Conservation (phyloP, 1,140 invertebrate genomes). For the Harlomillsia oculata region DNA sequence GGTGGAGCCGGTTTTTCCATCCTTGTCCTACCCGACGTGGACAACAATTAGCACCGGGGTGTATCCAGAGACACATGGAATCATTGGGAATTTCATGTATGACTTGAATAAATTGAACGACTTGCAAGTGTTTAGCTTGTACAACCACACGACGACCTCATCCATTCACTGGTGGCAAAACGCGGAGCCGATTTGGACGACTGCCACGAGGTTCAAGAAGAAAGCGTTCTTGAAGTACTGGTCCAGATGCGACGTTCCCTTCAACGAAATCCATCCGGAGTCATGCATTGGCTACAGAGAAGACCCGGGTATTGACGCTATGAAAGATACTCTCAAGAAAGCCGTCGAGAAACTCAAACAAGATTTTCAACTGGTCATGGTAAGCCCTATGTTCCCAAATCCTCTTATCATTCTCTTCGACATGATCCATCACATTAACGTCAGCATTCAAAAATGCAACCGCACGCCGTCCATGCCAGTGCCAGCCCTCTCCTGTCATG, state of each 20-base stretch:
- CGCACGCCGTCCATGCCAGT: too few relatives aligned
- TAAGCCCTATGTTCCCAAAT: constrained; percentile 1
- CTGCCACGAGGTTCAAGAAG: constrained; percentile 37
- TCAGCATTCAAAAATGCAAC: too few relatives aligned
- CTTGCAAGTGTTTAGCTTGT: constrained; percentile 34
- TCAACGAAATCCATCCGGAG: constrained; percentile 38
- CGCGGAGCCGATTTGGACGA: constrained; percentile 42
- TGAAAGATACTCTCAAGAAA: constrained; percentile 14
- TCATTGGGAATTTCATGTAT: constrained; percentile 42
- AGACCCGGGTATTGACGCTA: constrained; percentile 5
- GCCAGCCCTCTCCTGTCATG: too few relatives aligned
- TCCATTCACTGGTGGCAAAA: constrained; percentile 41
- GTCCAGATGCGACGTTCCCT: constrained; percentile 43
- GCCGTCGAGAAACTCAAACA: constrained; percentile 23
- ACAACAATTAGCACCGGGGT: constrained; percentile 38
- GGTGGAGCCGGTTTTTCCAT: constrained; percentile 38
- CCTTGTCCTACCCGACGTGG: constrained; percentile 38
- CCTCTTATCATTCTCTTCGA: background rate
- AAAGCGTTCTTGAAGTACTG: constrained; percentile 40
- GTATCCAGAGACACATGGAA: constrained; percentile 35
- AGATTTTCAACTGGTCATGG: constrained; percentile 33
- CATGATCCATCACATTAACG: background rate
- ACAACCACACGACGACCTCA: constrained; percentile 33
- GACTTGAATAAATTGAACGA: constrained; percentile 36
- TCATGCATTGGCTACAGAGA: constrained; percentile 31